A percentile compares a stretch with the other conserved stretches of the same genome.
Conservation (phyloP, 23 tunicate genomes). For the Styela clava region DNA sequence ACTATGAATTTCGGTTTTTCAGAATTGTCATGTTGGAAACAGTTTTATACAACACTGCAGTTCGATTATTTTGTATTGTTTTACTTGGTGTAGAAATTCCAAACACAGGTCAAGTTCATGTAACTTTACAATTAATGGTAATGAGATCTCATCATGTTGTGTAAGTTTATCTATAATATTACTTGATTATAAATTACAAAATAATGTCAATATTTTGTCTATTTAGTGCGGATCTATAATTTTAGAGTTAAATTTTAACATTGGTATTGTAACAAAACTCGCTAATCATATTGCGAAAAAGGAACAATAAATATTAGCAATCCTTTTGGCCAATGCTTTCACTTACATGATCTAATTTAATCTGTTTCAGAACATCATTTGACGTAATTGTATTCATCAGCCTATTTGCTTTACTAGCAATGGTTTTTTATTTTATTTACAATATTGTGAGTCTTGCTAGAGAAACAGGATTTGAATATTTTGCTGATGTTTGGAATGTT, state of each 20-base stretch:
- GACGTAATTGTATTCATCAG: slow-evolving; percentile 33
- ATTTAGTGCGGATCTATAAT: too few species aligned
- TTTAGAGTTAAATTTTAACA: too few species aligned
- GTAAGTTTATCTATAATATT: slow-evolving; percentile 19
- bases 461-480: slow-evolving; percentile 32
- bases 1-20: background rate
- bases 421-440: slow-evolving; percentile 45
- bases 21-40: slow-evolving; percentile 48
- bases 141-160: slow-evolving; percentile 44
- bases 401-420: slow-evolving; percentile 33
- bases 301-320: background rate
- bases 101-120: slow-evolving; percentile 37
- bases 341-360: too few species aligned
- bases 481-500: slow-evolving; percentile 34
- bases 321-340: too few species aligned
- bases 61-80: slow-evolving; percentile 27
- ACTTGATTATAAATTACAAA: background rate
- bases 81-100: slow-evolving; percentile 36
- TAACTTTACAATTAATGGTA: slow-evolving; percentile 14
- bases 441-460: slow-evolving; percentile 33
- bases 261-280: too few species aligned
- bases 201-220: too few species aligned
- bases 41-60: slow-evolving; percentile 34
- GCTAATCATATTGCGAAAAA: background rate
- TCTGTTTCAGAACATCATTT: slow-evolving; percentile 27